Percentiles rank a stretch among this genome's conserved stretches.
Evolutionary conservation across 2,888 invertebrate genomes (phyloP).

Genomic region (Creontiades dilutus): DNA sequence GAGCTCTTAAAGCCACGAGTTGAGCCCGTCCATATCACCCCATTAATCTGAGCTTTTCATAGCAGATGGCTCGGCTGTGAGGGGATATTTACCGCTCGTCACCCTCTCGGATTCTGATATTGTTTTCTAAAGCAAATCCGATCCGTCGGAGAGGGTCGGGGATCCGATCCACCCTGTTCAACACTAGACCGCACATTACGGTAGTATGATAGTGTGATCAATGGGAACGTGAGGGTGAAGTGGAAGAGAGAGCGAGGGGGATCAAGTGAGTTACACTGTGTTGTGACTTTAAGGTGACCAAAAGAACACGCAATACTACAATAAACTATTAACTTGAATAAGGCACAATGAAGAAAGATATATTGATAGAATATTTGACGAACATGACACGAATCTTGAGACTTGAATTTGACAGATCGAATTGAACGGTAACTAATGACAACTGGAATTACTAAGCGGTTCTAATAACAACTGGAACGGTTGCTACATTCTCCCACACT

Average conservation of each 20-base stretch:
- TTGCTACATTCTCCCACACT: no score
- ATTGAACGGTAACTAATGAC: no score
- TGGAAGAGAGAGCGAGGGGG: neutral
- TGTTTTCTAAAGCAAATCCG: constrained; percentile 33
- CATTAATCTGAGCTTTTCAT: constrained; percentile 7
- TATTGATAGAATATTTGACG: no score
- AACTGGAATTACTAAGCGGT: no score
- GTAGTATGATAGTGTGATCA: constrained; percentile 10
- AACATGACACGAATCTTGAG: no score
- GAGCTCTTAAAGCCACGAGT: neutral
- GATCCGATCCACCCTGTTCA: neutral
- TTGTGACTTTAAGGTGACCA: no score
- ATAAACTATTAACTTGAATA: no score
- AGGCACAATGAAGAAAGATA: no score
- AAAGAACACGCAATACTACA: no score
- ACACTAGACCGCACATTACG: constrained; percentile 13
- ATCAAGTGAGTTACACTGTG: constrained; percentile 26
- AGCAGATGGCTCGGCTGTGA: neutral
- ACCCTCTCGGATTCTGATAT: neutral
- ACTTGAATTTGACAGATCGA: no score
- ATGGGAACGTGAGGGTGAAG: neutral
- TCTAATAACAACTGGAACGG: no score
- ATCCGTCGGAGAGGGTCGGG: neutral
- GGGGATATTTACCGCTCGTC: neutral
- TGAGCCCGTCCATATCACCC: neutral